phyloP scores from a whole-genome alignment of 92 coral and sea anemone genomes.

The Porites lobata region DNA sequence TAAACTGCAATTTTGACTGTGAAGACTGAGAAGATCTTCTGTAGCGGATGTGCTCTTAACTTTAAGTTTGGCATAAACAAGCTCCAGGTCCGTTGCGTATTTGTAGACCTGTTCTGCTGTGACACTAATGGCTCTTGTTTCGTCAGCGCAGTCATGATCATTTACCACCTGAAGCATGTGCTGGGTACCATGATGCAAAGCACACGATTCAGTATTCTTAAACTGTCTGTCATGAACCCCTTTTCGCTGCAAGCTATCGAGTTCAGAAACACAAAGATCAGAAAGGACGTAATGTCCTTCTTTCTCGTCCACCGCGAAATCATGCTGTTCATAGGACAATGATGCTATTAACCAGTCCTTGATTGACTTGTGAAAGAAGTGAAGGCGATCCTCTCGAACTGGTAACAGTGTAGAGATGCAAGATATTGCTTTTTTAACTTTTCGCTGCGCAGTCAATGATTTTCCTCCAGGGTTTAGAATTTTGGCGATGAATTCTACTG shows the following conservation, averaged over 20 bases:
- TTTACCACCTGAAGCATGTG: conserved; percentile 23
- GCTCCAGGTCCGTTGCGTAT: not conserved
- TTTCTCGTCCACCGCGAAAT: conserved; percentile 39
- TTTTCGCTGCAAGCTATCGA: conserved; percentile 22
- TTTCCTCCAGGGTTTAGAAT: too few species aligned
- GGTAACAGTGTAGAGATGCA: conserved; percentile 63
- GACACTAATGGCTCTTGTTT: not conserved
- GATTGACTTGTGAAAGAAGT: conserved; percentile 72
- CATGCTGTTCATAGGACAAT: conserved; percentile 11
- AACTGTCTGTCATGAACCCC: not conserved
- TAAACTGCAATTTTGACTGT: not conserved
- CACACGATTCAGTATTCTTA: conserved; percentile 6
- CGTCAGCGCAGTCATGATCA: too few species aligned
- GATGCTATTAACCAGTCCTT: conserved; percentile 58
- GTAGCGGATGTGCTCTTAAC: conserved; percentile 3
- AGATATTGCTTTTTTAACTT: conserved; percentile 26
- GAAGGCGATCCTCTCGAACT: conserved; percentile 39
- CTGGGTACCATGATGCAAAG: conserved; percentile 27
- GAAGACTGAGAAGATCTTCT: not conserved
- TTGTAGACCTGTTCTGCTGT: too few species aligned
- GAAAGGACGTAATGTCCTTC: conserved; percentile 66
- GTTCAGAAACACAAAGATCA: conserved; percentile 30
- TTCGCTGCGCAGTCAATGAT: not conserved
- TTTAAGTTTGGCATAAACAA: conserved; percentile 11
- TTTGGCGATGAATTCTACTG: too few species aligned